Percentiles rank a stretch among this genome's conserved stretches.
phyloP scores from a whole-genome alignment of 2,888 invertebrate genomes.

The Troides oblongomaculatus region DNA sequence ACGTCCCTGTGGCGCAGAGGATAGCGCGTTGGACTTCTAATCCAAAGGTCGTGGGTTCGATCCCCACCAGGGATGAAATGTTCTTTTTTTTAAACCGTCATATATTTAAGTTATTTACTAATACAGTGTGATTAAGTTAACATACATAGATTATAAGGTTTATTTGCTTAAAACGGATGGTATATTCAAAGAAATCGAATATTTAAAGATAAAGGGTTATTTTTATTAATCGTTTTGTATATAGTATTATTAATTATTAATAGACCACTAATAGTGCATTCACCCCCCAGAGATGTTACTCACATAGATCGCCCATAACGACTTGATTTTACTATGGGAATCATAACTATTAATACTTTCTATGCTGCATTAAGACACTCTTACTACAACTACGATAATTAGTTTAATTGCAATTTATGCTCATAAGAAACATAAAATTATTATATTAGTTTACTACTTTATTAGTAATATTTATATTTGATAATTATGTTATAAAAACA shows the following conservation, averaged over 20 bases:
- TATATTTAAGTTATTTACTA: too few species aligned
- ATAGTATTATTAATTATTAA: background rate
- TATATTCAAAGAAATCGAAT: too few species aligned
- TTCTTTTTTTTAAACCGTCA: too few species aligned
- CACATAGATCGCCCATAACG: slow-evolving; percentile 35
- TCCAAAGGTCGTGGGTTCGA: slow-evolving; percentile 28
- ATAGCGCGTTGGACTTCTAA: slow-evolving; percentile 15
- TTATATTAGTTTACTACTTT: too few species aligned
- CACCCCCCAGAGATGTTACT: background rate
- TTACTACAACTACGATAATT: slow-evolving; percentile 43
- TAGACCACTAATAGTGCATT: too few species aligned
- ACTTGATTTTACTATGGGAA: slow-evolving; percentile 40
- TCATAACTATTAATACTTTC: slow-evolving; percentile 32
- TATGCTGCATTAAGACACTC: slow-evolving; percentile 23
- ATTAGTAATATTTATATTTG: too few species aligned
- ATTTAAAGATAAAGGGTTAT: background rate
- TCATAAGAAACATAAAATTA: background rate
- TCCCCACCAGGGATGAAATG: background rate
- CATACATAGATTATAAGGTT: too few species aligned
- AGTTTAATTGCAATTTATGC: slow-evolving; percentile 52
- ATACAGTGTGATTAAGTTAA: too few species aligned
- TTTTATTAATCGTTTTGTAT: background rate
- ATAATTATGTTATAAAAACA: too few species aligned
- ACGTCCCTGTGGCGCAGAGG: slow-evolving; percentile 20
- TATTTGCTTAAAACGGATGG: too few species aligned